Conservation (phyloP, 2,797 vertebrate genomes). For the Myripristis jacobus region DNA sequence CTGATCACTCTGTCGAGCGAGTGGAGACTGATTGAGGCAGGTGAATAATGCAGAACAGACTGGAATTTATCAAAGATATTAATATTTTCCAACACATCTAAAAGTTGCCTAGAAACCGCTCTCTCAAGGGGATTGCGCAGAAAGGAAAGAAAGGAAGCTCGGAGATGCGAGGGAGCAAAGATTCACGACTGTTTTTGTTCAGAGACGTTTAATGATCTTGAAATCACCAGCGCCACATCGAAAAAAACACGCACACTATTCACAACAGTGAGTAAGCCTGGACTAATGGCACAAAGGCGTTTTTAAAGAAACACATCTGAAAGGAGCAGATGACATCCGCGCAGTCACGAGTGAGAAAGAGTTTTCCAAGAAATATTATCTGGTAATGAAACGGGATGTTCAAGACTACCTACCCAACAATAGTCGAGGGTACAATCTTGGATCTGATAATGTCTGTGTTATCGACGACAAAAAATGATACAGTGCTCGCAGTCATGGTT, state of each 20-base stretch:
- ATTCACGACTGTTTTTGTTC: conserved; percentile 6
- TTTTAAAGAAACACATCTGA: neutral
- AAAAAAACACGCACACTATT: neutral
- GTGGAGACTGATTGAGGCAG: neutral
- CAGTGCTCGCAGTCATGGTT: too few relatives aligned
- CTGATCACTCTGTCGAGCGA: neutral
- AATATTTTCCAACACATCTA: conserved; percentile 40
- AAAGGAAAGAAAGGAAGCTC: conserved; percentile 27
- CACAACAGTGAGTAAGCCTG: neutral
- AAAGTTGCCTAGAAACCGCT: conserved; percentile 10
- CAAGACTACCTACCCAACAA: too few relatives aligned
- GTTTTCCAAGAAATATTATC: too few relatives aligned
- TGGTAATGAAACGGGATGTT: too few relatives aligned
- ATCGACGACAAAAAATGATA: too few relatives aligned
- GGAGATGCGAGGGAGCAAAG: conserved; percentile 16
- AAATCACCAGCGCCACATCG: neutral
- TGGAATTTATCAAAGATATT: conserved; percentile 50
- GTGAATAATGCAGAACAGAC: conserved; percentile 40
- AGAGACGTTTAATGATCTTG: conserved; percentile 14
- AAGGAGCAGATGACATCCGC: too few relatives aligned
- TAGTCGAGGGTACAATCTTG: too few relatives aligned
- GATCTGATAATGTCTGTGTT: too few relatives aligned
- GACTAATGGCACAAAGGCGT: neutral
- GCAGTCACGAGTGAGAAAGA: too few relatives aligned
- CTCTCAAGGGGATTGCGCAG: conserved; percentile 17